Evolutionary conservation across 2,113 vertebrate species (phyloP).

Genomic region (Carassius auratus): DNA sequence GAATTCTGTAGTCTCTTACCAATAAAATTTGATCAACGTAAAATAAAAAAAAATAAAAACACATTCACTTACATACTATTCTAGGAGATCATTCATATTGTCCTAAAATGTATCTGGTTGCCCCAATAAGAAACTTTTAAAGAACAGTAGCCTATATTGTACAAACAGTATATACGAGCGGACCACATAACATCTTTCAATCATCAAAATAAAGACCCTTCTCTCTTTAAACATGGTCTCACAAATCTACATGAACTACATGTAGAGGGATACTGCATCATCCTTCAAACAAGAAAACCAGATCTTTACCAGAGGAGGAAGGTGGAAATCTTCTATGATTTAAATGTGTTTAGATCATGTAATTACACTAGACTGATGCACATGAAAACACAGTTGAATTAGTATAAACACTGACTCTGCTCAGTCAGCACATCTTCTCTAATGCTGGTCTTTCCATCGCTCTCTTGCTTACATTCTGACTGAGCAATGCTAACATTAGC

Average conservation of each 20-base stretch:
- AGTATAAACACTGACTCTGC: conserved; percentile 14
- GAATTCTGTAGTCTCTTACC: too few species aligned
- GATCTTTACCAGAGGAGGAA: neutral
- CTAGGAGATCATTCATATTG: neutral
- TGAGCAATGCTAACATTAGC: conserved; percentile 5
- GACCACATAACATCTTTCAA: neutral
- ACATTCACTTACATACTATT: neutral
- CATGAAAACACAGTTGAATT: conserved; percentile 24
- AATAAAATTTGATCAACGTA: too few species aligned
- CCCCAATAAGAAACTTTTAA: neutral
- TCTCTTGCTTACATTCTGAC: conserved; percentile 23
- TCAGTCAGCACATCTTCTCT: conserved; percentile 2
- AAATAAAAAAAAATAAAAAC: too few species aligned
- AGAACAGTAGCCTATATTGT: too few species aligned
- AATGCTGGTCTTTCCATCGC: neutral
- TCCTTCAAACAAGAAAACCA: neutral
- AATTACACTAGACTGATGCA: neutral
- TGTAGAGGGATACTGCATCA: neutral
- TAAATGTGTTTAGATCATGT: conserved; percentile 9
- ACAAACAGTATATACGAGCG: neutral
- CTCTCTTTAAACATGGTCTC: neutral
- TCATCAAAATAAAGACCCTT: neutral
- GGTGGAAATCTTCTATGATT: neutral
- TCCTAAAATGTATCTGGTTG: neutral
- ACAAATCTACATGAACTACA: neutral